Base-by-base conservation (phyloP, 2,797 vertebrate genomes). In the Sebastes vulpes region DNA sequence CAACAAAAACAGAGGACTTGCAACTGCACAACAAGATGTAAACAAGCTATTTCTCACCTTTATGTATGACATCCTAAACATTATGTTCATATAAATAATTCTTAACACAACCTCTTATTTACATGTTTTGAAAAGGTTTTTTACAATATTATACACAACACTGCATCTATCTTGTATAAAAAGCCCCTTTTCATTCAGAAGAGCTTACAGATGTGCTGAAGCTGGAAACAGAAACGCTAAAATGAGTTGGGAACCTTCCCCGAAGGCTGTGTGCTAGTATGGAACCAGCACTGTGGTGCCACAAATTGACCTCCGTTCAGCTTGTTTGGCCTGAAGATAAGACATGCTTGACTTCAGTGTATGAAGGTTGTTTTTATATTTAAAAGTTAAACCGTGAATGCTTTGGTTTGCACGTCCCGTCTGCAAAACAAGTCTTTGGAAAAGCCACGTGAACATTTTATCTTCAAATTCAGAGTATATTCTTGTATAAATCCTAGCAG, bases 301-400 rank as follows among this genome's bases (percentile, higher is more conserved):
- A 58, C 65, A 76, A 70, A 63, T 32, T 77, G 72, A 85, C 77
- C 70, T 80, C 73, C 50, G 18, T 21, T 72, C 16, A 29, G 20
- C 56, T 60, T 42, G 57, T 88, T 75, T 67, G 35, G 58, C 78
- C 53, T 58, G 1, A 48, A 74, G 53, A 81, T 69, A 63, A 81
- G 25, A 72, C 48, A 59, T 66, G 12, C 12, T 21, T 65, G 20
- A 81, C 81, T 38, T 20, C 14, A 26, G 5, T 28, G 38, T 29
- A 21, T 50, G 66, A 35, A 61, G 8, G 35, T 48, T 46, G n/a
- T 26, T 54, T 79, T 85, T 48, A 70, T 23, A 72, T 72, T 50
- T 48, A 50, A 75, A 83, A 77, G 21, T 46, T 69, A 50, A 69
- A 58, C 61, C 10, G 56, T 56, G 18, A 71, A 72, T 77, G 21